Evolutionary conservation across 2,888 invertebrate species (phyloP), one percentile per base, ranked within the genome.

Genomic region (Belgica antarctica): DNA sequence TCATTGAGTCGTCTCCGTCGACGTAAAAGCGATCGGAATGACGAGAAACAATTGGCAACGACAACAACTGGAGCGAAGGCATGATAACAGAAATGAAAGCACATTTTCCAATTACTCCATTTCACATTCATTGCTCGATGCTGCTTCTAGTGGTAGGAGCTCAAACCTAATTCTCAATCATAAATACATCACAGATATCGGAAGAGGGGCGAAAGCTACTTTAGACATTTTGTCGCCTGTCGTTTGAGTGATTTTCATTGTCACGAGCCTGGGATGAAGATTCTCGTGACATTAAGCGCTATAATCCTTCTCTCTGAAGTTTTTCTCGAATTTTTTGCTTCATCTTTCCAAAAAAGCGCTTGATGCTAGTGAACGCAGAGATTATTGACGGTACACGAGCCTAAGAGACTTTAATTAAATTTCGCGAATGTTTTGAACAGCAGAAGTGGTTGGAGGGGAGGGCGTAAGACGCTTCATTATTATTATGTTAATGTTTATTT

Each of bases 191-290:
- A 41, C 4, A 41, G 41, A 41, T 41, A 41, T 41, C 41, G 41
- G 10, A 4, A 15, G 15, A 31, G 31, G 52, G 19, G 27, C 19
- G 12, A n/a, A 36, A 5, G 36, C 34, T 28, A 28, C 27, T 66
- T 66, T 52, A 66, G 66, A 66, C 66, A 36, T 12, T 47, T 66
- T 25, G 66, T 66, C 66, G 66, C 66, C 66, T 52, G 66, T 66
- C 66, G 66, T 52, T 52, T 52, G 19, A 47, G 31, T 47, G 25
- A 28, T 66, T 65, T 68, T 57, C 57, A 68, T 68, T 68, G 68
- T 52, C 31, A 57, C 31, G 68, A 68, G 25, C 28, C 34, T 62
- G 24, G 8, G n/a, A 22, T 19, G n/a, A 34, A 62, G 17, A 61
- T 36, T 63, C 36, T 62, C 17, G n/a, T 34, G 62, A 62, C 62